phyloP scores from a whole-genome alignment of 2,888 invertebrate genomes.

The Phortica okadai region DNA sequence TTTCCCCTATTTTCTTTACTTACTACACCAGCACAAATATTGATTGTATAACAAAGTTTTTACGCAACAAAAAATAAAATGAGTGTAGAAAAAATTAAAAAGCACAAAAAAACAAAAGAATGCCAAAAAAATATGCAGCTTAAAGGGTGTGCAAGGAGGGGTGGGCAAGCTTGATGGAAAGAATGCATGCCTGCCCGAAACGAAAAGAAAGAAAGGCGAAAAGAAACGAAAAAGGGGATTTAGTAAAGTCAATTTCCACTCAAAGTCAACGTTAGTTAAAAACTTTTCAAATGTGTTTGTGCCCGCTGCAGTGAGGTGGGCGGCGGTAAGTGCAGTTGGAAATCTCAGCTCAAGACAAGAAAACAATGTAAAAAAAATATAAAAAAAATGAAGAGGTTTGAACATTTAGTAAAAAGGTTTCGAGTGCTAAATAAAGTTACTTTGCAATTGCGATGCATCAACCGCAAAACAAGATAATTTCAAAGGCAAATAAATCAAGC shows the following conservation, averaged over 20 bases:
- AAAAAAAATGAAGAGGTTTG: not conserved
- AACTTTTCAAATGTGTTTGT: conserved; percentile 54
- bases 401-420: conserved; percentile 63
- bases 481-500: conserved; percentile 73
- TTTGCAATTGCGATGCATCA: conserved; percentile 68
- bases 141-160: not conserved
- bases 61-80: conserved; percentile 47
- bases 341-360: conserved; percentile 22
- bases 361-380: conserved; percentile 35
- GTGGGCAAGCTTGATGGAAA: not conserved
- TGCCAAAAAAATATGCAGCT: not conserved
- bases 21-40: conserved; percentile 56
- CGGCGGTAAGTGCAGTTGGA: conserved; percentile 34
- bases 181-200: not conserved
- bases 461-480: conserved; percentile 73
- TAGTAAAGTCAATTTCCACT: conserved; percentile 65
- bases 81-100: conserved; percentile 4
- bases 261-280: conserved; percentile 66
- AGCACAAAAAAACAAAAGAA: not conserved
- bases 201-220: not conserved
- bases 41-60: conserved; percentile 65
- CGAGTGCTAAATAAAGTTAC: conserved; percentile 69
- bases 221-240: not conserved
- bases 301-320: not conserved
- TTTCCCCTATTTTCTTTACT: not conserved